These are phyloP conservation scores for Lordiphosa mommai DNA, from an alignment of 1,140 invertebrate species.

Conservation along the genomic window DNA sequence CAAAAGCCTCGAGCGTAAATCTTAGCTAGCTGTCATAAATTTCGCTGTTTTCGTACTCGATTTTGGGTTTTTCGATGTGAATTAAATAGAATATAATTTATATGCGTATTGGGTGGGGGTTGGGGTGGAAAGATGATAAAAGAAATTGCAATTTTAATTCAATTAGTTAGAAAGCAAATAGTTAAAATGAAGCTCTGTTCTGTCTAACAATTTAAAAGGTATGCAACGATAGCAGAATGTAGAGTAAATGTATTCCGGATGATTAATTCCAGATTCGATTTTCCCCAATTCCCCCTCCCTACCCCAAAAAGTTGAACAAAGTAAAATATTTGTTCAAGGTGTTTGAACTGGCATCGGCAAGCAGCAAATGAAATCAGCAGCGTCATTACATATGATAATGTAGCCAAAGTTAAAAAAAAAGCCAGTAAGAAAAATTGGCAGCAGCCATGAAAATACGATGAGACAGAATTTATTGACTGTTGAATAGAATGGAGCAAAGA, in stretches of 20 bases:
- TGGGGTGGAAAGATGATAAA: too few relatives aligned
- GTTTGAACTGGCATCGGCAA: slow-evolving; percentile 29
- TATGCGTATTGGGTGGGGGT: slow-evolving; percentile 12
- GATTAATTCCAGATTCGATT: slow-evolving; percentile 62
- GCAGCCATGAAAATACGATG: too few relatives aligned
- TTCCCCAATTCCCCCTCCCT: neutral
- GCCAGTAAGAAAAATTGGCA: too few relatives aligned
- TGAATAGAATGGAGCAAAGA: neutral
- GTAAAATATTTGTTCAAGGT: slow-evolving; percentile 57
- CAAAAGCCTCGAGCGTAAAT: slow-evolving; percentile 26
- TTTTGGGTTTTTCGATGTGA: slow-evolving; percentile 13
- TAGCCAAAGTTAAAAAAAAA: neutral
- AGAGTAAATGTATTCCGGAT: slow-evolving; percentile 58
- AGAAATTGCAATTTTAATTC: slow-evolving; percentile 42
- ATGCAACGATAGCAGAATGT: slow-evolving; percentile 10
- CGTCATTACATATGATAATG: slow-evolving; percentile 65
- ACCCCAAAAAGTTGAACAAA: slow-evolving; percentile 14
- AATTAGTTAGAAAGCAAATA: slow-evolving; percentile 22
- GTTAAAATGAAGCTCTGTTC: neutral
- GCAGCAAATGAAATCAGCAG: slow-evolving; percentile 16
- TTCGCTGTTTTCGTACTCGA: slow-evolving; percentile 28
- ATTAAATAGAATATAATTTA: slow-evolving; percentile 38
- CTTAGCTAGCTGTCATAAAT: slow-evolving; percentile 44
- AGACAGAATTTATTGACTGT: slow-evolving; percentile 1
- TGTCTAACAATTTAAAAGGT: neutral